These are phyloP conservation scores for Tipula confusa DNA, from an alignment of 2,888 invertebrate genomes.

Conservation along the genomic window DNA sequence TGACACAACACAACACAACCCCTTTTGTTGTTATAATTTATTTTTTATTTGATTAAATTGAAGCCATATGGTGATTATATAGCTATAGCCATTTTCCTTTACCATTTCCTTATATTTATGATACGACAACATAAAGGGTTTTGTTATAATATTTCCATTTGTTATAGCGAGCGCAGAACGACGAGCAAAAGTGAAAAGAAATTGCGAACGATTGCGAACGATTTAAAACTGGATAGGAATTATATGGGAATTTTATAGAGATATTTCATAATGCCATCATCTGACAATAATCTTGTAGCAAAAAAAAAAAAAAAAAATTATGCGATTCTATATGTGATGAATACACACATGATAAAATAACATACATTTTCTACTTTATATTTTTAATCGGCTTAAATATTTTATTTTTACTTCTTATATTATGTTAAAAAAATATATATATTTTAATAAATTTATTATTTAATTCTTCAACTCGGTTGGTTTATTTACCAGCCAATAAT, in stretches of 20 bases:
- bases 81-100: not conserved
- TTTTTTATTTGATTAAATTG: not conserved
- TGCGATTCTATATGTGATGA: not conserved
- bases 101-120: too few species aligned
- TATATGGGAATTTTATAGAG: slow-evolving; percentile 12
- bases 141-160: not conserved
- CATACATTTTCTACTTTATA: not conserved
- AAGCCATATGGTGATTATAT: not conserved
- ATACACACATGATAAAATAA: not conserved
- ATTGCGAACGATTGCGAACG: too few species aligned
- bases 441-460: not conserved
- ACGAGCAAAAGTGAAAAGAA: not conserved
- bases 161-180: not conserved
- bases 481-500: not conserved
- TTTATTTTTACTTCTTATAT: not conserved
- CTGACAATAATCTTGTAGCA: not conserved
- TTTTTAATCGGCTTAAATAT: not conserved
- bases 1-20: slow-evolving; percentile 3
- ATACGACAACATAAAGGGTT: not conserved
- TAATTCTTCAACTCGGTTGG: not conserved
- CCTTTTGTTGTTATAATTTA: not conserved
- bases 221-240: not conserved
- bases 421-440: not conserved
- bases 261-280: not conserved
- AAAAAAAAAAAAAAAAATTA: not conserved